phyloP scores from a whole-genome alignment of 2,888 invertebrate genomes.

The Eledone cirrhosa region DNA sequence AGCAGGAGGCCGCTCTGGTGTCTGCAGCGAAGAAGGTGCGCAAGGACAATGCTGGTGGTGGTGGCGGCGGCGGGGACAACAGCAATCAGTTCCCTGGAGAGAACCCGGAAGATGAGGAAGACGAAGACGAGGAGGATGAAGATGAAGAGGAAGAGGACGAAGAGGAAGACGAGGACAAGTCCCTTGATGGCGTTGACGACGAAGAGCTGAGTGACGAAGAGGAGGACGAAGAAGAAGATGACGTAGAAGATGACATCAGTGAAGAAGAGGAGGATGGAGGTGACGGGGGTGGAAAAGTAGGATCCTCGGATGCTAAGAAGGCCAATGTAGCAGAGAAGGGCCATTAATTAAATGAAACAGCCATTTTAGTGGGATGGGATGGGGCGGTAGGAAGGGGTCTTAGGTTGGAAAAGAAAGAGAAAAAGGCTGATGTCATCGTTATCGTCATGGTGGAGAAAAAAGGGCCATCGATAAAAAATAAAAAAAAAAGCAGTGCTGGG shows the following conservation, averaged over 20 bases:
- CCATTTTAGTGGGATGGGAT: too few relatives aligned
- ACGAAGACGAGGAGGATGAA: background rate
- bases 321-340: background rate
- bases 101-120: background rate
- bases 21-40: background rate
- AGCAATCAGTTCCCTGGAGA: background rate
- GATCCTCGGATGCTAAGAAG: constrained; percentile 26
- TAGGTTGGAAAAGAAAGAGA: too few relatives aligned
- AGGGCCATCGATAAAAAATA: too few relatives aligned
- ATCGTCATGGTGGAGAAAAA: too few relatives aligned
- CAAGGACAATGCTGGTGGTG: background rate
- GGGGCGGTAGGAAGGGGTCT: too few relatives aligned
- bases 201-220: background rate
- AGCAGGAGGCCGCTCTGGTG: background rate
- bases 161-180: background rate
- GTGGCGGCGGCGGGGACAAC: background rate
- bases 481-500: too few relatives aligned
- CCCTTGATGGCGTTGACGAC: background rate
- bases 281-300: background rate
- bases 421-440: too few relatives aligned
- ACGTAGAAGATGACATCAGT: constrained; percentile 13
- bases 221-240: background rate
- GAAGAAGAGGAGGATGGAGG: background rate
- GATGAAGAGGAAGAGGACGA: constrained; percentile 4
- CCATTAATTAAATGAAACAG: background rate